A percentile compares a stretch with the other conserved stretches of the same genome.
Evolutionary conservation across 2,888 invertebrate species (phyloP).

Genomic region (Hemithea aestivaria): DNA sequence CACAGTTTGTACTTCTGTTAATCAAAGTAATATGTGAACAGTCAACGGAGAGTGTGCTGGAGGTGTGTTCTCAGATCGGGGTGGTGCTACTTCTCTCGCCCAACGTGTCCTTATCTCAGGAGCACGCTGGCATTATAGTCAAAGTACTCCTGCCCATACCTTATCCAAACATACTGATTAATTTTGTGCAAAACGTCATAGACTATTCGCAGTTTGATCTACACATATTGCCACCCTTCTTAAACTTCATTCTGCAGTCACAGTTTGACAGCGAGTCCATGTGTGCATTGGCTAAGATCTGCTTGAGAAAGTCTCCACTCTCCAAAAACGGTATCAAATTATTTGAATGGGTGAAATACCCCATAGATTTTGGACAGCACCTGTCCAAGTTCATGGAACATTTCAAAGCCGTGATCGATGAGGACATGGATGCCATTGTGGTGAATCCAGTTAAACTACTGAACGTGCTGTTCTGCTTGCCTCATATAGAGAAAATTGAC

Average conservation of each 20-base stretch:
- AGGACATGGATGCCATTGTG: constrained; percentile 53
- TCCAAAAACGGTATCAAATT: constrained; percentile 80
- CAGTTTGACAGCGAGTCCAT: constrained; percentile 77
- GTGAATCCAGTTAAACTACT: constrained; percentile 62
- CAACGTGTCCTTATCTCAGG: constrained; percentile 83
- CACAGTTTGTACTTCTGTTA: constrained; percentile 79
- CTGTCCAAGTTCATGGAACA: constrained; percentile 58
- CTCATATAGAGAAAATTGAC: constrained; percentile 74
- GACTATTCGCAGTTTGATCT: constrained; percentile 85
- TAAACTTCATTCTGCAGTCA: constrained; percentile 78
- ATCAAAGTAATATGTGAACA: constrained; percentile 70
- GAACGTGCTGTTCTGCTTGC: constrained; percentile 75
- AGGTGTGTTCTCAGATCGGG: constrained; percentile 76
- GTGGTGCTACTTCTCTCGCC: constrained; percentile 80
- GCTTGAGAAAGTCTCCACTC: constrained; percentile 82
- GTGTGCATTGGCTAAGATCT: constrained; percentile 81
- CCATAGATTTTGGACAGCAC: constrained; percentile 77
- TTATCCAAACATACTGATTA: constrained; percentile 77
- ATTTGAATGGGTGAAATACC: constrained; percentile 82
- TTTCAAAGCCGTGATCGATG: constrained; percentile 50
- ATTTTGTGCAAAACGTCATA: constrained; percentile 83
- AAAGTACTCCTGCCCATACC: constrained; percentile 80
- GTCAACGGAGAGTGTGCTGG: constrained; percentile 64
- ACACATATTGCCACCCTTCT: constrained; percentile 83
- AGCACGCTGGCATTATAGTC: constrained; percentile 84